phyloP scores from a whole-genome alignment of 1,140 invertebrate genomes.

The Eufriesea mexicana region DNA sequence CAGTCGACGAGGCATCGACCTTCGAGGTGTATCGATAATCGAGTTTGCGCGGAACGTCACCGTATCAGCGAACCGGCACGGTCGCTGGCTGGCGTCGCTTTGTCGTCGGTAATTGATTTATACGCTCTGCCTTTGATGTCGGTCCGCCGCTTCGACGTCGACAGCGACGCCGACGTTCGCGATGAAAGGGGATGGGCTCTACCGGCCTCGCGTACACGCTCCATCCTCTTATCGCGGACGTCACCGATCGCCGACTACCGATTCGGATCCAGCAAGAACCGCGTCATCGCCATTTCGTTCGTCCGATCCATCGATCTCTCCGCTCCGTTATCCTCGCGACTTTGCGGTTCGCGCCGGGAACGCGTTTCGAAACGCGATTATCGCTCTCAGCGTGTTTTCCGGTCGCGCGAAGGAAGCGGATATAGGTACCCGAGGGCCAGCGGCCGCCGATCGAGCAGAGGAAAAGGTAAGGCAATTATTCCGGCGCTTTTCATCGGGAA shows the following conservation, averaged over 20 bases:
- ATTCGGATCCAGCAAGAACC: not conserved
- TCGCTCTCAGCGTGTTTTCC: too few species aligned
- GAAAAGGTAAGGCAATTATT: slow-evolving; percentile 18
- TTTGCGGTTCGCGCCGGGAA: too few species aligned
- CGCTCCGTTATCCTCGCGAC: not conserved
- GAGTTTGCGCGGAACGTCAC: slow-evolving; percentile 66
- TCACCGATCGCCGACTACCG: not conserved
- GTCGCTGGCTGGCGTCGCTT: slow-evolving; percentile 61
- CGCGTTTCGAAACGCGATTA: too few species aligned
- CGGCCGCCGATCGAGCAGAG: not conserved
- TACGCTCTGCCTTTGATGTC: slow-evolving; percentile 70
- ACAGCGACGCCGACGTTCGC: slow-evolving; percentile 42
- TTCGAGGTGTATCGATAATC: slow-evolving; percentile 65
- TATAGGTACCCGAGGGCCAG: too few species aligned
- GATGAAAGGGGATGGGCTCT: not conserved
- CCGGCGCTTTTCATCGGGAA: not conserved
- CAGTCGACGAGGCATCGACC: slow-evolving; percentile 63
- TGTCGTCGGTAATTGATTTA: slow-evolving; percentile 73
- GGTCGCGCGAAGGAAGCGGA: not conserved
- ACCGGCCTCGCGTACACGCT: not conserved
- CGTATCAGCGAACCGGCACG: slow-evolving; percentile 53
- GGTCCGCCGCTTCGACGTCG: slow-evolving; percentile 59
- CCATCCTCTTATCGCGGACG: slow-evolving; percentile 20
- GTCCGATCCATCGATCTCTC: too few species aligned
- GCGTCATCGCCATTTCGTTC: not conserved